phyloP scores from a whole-genome alignment of 2,888 invertebrate species.

The Horisme vitalbata region DNA sequence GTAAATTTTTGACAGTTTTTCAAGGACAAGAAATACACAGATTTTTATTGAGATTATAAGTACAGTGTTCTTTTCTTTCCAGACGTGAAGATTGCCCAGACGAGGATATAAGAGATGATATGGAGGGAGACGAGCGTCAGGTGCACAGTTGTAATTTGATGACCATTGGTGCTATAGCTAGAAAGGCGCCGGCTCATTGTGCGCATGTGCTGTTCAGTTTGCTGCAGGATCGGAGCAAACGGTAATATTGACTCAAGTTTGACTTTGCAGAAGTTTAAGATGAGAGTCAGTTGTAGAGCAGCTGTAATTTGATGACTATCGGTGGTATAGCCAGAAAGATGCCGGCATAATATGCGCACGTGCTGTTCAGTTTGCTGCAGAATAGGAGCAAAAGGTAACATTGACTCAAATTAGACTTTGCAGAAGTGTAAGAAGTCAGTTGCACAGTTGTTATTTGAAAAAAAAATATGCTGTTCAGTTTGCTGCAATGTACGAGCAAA shows the following conservation, averaged over 20 bases:
- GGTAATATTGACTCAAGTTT: slow-evolving; percentile 58
- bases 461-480: slow-evolving; percentile 86
- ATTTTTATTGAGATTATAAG: too few species aligned
- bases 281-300: slow-evolving; percentile 67
- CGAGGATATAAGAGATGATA: slow-evolving; percentile 68
- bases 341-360: slow-evolving; percentile 85
- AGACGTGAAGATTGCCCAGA: slow-evolving; percentile 61
- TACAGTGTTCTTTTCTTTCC: slow-evolving; percentile 4
- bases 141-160: slow-evolving; percentile 86
- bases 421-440: too few species aligned
- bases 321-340: slow-evolving; percentile 86
- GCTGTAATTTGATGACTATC: slow-evolving; percentile 89
- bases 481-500: slow-evolving; percentile 85
- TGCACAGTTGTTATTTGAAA: slow-evolving; percentile 86
- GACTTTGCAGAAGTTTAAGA: too few species aligned
- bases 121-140: slow-evolving; percentile 71
- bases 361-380: slow-evolving; percentile 86
- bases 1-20: too few species aligned
- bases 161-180: slow-evolving; percentile 86
- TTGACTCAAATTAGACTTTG: too few species aligned
- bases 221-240: slow-evolving; percentile 85
- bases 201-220: slow-evolving; percentile 86
- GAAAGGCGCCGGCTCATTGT: slow-evolving; percentile 85
- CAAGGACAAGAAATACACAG: too few species aligned
- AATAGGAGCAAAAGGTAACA: slow-evolving; percentile 82